Evolutionary conservation across 1,140 invertebrate genomes (phyloP).

Genomic region (Sipha flava): DNA sequence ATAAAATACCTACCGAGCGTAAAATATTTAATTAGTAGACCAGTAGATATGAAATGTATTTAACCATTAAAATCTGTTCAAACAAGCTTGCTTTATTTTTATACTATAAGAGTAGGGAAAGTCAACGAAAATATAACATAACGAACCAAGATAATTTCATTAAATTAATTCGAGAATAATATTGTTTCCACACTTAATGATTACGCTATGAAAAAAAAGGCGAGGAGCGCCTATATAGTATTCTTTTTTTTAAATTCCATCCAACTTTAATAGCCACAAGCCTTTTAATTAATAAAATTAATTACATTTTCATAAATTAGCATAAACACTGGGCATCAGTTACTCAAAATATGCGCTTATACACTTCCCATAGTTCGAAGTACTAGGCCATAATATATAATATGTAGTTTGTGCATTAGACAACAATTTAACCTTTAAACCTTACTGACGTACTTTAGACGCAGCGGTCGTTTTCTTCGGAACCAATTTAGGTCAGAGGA

Average conservation of each 20-base stretch:
- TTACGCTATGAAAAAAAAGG: neutral
- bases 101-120: too few species aligned
- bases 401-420: too few species aligned
- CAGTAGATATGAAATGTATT: too few species aligned
- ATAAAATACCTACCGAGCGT: too few species aligned
- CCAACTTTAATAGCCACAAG: neutral
- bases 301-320: slow-evolving; percentile 16
- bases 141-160: neutral
- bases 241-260: neutral
- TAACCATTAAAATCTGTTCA: neutral
- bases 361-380: too few species aligned
- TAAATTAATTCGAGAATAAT: neutral
- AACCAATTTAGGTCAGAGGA: too few species aligned
- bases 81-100: neutral
- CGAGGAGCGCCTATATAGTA: neutral
- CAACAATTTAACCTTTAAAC: too few species aligned
- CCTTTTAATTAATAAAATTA: slow-evolving; percentile 8
- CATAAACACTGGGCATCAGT: neutral
- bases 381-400: too few species aligned
- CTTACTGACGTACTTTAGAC: too few species aligned
- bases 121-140: neutral
- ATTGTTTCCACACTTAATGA: neutral
- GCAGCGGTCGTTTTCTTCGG: too few species aligned
- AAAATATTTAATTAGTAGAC: too few species aligned
- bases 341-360: neutral